Conservation (phyloP, 2,888 invertebrate species). For the Autographa pulchrina region DNA sequence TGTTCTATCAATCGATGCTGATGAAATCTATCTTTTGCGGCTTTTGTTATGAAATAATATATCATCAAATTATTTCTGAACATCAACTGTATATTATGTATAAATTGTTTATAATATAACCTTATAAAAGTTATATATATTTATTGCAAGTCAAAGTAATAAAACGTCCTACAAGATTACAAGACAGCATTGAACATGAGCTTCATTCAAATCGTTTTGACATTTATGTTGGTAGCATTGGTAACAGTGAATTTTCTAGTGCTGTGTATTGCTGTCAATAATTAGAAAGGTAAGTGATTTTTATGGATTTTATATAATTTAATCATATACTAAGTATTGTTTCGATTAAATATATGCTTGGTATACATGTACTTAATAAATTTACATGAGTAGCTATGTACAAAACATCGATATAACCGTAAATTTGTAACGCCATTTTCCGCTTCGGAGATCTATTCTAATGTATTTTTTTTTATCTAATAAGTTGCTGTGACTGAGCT, state of each 20-base stretch:
- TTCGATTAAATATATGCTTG: constrained; percentile 16
- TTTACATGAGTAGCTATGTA: constrained; percentile 9
- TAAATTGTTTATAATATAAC: not conserved
- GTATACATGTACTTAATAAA: constrained; percentile 3
- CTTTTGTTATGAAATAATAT: not conserved
- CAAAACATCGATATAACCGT: constrained; percentile 67
- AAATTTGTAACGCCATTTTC: constrained; percentile 86
- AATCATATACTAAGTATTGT: constrained; percentile 29
- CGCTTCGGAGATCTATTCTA: constrained; percentile 78
- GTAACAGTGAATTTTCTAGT: constrained; percentile 80
- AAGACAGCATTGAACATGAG: constrained; percentile 37
- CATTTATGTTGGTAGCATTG: constrained; percentile 55
- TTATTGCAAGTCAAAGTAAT: constrained; percentile 11
- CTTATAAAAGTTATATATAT: not conserved
- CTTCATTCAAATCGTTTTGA: constrained; percentile 42
- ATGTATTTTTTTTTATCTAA: constrained; percentile 73
- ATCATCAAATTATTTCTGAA: too few relatives aligned
- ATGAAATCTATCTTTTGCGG: not conserved
- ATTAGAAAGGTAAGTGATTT: constrained; percentile 84
- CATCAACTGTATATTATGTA: not conserved
- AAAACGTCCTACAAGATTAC: constrained; percentile 48
- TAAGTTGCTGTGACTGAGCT: constrained; percentile 58
- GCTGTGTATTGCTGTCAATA: constrained; percentile 85
- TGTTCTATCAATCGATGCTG: not conserved
- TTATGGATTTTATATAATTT: constrained; percentile 59